Base-by-base conservation (phyloP, 2,797 vertebrate species). In the Trachurus trachurus region DNA sequence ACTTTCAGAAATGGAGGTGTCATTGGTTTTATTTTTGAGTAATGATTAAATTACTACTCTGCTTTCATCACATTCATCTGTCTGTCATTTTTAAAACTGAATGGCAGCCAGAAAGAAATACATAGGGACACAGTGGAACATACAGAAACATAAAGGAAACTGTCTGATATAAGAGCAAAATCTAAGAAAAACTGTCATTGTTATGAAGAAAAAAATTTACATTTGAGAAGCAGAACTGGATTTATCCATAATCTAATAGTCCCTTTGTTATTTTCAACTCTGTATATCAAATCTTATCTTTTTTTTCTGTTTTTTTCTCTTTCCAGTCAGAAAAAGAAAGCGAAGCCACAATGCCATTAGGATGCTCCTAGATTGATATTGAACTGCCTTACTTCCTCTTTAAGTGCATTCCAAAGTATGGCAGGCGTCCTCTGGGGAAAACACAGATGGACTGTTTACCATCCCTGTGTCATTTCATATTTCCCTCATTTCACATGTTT, bases 351-450 rank as follows among this genome's bases (percentile, higher is more conserved):
- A 62, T 80, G 66, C 88, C 79, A 92, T 93, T 92, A 92, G 78
- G 88, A 82, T 81, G 78, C 83, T 90, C 52, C 84, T 86, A 85
- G 88, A 93, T 88, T 93, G 92, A 92, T 93, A 88, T 45, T 90
- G 84, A 83, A 87, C 85, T 89, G 90, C 89, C 59, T 63, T 83
- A 87, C 88, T 87, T 90, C 80, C 81, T 89, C 88, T 92, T 91
- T 89, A 92, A 94, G 91, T 94, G 92, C 87, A 82, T 92, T 92
- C 92, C 80, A 92, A 92, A 94, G 87, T 92, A 92, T 91, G 91
- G 84, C 91, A 92, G 89, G 74, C 74, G 1, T 92, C 93, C 91
- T 76, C 68, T 81, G 92, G 93, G 93, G 93, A 92, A 78, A 91
- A 87, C 86, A 85, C 83, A 93, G 91, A 93, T 94, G 91, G 93